Base-by-base conservation (phyloP, 92 coral and sea anemone genomes). In the Zoanthus sociatus region DNA sequence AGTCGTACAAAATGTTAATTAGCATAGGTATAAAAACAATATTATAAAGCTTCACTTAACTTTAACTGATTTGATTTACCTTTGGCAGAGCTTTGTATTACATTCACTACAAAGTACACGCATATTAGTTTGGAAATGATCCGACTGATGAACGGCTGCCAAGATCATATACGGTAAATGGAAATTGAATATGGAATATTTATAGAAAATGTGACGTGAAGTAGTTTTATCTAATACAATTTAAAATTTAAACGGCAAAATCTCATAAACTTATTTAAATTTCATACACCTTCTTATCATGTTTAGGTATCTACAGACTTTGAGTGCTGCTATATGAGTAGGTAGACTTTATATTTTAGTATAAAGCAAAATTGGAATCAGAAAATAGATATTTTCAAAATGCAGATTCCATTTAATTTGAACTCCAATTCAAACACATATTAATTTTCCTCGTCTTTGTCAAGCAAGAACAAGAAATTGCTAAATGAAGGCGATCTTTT, bases 171-270 rank as follows among this genome's bases (percentile, higher is more conserved):
- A 66, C 26, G 26, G 26, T 42, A 81, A 81, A 81, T 66, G 73
- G 76, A 66, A 81, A 67, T 66, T 69, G 30, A 81, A 11, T 5
- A 50, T 81, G 18, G 85, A 81, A 81, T 81, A 81, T 64, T 81
- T 20, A 81, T 81, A 81, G 37, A 4, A 46, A 81, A 66, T 64
- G 26, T 81, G 85, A 67, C 85, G 85, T 67, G 85, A 81, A 63
- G 32, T 13, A 46, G 37, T 47, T 81, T 81, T 66, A 66, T 81
- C 85, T 46, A 81, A 31, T 11, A 26, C 63, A 44, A 68, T 69
- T 69, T 81, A 64, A 50, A 66, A 42, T 79, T 79, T 79, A 45
- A 64, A 37, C 33, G 30, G 71, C 63, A 60, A 18, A 81, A 81
- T 42, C 73, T 79, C 84, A 61, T 79, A 53, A 81, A 81, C 46